Evolutionary conservation across 2,113 vertebrate genomes (phyloP), one percentile per base, ranked within the genome.

Genomic region (Scalopus aquaticus): DNA sequence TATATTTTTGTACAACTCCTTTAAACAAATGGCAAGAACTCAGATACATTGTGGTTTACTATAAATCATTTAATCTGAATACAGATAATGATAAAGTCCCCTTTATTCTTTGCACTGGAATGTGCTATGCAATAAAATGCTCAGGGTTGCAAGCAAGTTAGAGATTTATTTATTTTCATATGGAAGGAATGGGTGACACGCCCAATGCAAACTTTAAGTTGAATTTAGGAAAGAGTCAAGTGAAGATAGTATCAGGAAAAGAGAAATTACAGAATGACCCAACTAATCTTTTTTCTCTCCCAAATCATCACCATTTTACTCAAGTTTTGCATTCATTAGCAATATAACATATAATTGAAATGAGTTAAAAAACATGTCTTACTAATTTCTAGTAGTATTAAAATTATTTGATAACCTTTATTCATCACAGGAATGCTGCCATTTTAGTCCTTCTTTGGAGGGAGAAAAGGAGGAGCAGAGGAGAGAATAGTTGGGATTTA

Each of bases 1-100:
- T 46, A 32, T 37, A 51, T 60, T 73, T 79, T 73, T 39, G 79
- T 81, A 28, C 15, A 85, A 72, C 17, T 58, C 65, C n/a, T 64
- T 73, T 80, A 77, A 94, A 54, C 51, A 89, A 93, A 80, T 15
- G 35, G 51, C 76, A 89, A 94, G 82, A 95, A 82, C 6, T 26
- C 8, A 69, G 28, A 3, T 83, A 9, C 24, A 28, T 35, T 16
- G 64, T 76, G 24, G 72, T 67, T 92, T 90, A 90, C 20, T 56
- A 56, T 72, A 92, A 44, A 76, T 86, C n/a, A 60, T 9, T 42
- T 72, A 16, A 42, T 44, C 49, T 93, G 39, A 5, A 79, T 67
- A 46, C 81, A 78, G 51, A 44, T 84, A 82, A 6, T 17, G 35
- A 24, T 86, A 72, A 78, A 77, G 11, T 5, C 28, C 2, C 13